Percentiles rank a stretch among this genome's conserved stretches.
These are phyloP conservation scores for Unio pictorum DNA, from an alignment of 2,888 invertebrate genomes.

Conservation along the genomic window DNA sequence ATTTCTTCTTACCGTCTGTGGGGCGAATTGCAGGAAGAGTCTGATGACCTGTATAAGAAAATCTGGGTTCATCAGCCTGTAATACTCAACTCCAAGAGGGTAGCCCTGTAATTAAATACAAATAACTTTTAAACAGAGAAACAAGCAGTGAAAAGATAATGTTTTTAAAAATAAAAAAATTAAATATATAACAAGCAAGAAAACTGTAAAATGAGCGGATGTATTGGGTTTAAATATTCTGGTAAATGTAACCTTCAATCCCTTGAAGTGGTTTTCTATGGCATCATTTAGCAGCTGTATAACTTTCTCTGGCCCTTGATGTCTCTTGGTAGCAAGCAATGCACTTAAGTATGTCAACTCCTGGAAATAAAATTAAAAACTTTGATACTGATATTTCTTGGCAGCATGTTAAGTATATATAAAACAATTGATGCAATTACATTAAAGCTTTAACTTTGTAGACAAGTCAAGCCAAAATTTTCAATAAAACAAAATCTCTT, in stretches of 20 bases:
- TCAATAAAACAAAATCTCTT: too few species aligned
- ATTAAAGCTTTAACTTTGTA: too few species aligned
- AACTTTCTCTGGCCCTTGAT: constrained; percentile 66
- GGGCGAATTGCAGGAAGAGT: constrained; percentile 81
- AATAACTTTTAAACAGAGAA: too few species aligned
- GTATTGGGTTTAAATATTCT: not conserved
- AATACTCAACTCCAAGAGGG: constrained; percentile 83
- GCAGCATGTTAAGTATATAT: too few species aligned
- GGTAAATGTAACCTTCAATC: constrained; percentile 61
- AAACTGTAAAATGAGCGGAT: not conserved
- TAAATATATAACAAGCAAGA: not conserved
- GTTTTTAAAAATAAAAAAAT: not conserved
- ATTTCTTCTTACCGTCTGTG: constrained; percentile 68
- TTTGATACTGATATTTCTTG: too few species aligned
- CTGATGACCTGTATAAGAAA: constrained; percentile 85
- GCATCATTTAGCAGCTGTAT: constrained; percentile 67
- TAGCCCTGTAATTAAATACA: constrained; percentile 71
- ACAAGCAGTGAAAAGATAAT: too few species aligned
- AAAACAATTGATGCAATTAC: too few species aligned
- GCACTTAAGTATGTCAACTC: constrained; percentile 71
- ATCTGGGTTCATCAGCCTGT: constrained; percentile 86
- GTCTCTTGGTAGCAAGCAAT: constrained; percentile 68
- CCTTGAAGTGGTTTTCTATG: constrained; percentile 66
- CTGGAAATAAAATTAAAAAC: constrained; percentile 40
- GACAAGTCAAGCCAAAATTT: too few species aligned